Percentiles rank a stretch among this genome's conserved stretches.
Conservation (phyloP, 2,888 invertebrate genomes). For the Mesorhabditis spiculigera region DNA sequence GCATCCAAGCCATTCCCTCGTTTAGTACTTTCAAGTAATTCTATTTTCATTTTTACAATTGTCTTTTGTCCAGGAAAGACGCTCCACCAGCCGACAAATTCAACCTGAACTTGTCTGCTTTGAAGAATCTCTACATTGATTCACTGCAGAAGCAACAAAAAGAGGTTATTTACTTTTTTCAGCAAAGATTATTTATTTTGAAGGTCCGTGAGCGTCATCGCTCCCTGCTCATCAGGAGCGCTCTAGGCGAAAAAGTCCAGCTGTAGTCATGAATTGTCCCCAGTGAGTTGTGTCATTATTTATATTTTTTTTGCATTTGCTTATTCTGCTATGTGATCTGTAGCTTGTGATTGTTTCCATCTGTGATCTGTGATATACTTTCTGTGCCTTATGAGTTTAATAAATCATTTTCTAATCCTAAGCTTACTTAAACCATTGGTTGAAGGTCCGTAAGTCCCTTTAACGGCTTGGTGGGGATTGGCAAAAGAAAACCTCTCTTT, state of each 20-base stretch:
- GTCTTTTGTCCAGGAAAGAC: not conserved
- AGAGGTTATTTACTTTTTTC: not conserved
- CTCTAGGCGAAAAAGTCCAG: not conserved
- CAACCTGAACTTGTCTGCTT: not conserved
- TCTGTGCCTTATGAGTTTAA: too few species aligned
- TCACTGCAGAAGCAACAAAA: constrained; percentile 6
- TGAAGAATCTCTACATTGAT: not conserved
- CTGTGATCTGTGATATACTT: too few species aligned
- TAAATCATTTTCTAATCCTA: too few species aligned
- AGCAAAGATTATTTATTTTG: not conserved
- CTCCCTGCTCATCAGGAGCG: not conserved
- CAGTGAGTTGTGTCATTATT: too few species aligned
- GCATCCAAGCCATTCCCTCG: constrained; percentile 67
- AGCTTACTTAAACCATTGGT: too few species aligned
- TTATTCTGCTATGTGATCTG: too few species aligned
- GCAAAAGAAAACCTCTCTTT: too few species aligned
- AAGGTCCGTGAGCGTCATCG: constrained; percentile 6
- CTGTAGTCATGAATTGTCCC: too few species aligned
- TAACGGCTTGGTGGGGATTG: too few species aligned
- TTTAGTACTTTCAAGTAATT: constrained; percentile 41
- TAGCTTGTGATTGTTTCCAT: too few species aligned
- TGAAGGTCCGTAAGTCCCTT: too few species aligned
- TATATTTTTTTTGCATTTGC: too few species aligned
- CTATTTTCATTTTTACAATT: not conserved
- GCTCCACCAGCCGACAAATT: not conserved